phyloP scores from a whole-genome alignment of 2,113 vertebrate species.

The Varanus salvator region DNA sequence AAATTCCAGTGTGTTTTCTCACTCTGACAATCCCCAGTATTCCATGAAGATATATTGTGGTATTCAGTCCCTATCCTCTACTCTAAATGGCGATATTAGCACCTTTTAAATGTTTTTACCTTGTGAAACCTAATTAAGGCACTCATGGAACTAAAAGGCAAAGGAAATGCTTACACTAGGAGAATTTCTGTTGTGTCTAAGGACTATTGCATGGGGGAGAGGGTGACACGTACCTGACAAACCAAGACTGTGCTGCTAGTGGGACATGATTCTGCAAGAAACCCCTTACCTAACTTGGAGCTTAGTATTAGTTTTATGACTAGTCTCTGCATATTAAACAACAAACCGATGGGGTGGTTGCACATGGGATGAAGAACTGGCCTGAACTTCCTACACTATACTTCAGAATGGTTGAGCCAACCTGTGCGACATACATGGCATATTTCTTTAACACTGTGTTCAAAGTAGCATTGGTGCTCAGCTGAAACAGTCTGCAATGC shows the following conservation, averaged over 20 bases:
- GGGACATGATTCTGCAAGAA: background rate
- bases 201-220: background rate
- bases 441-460: background rate
- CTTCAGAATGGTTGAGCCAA: background rate
- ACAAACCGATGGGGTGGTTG: background rate
- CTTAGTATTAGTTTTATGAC: background rate
- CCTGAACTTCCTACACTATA: background rate
- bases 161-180: background rate
- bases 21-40: slow-evolving; percentile 50
- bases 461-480: background rate
- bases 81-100: slow-evolving; percentile 49
- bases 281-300: background rate
- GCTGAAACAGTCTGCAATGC: background rate
- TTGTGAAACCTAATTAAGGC: slow-evolving; percentile 37
- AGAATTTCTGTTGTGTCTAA: background rate
- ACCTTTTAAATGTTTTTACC: slow-evolving; percentile 31
- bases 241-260: background rate
- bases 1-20: background rate
- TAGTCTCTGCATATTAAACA: background rate
- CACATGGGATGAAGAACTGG: background rate
- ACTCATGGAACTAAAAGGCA: slow-evolving; percentile 44
- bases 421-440: background rate
- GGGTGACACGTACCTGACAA: background rate
- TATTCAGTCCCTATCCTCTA: slow-evolving; percentile 67
- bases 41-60: slow-evolving; percentile 69